Evolutionary conservation across 2,888 invertebrate species (phyloP).

Genomic region (Chloroclysta siterata): DNA sequence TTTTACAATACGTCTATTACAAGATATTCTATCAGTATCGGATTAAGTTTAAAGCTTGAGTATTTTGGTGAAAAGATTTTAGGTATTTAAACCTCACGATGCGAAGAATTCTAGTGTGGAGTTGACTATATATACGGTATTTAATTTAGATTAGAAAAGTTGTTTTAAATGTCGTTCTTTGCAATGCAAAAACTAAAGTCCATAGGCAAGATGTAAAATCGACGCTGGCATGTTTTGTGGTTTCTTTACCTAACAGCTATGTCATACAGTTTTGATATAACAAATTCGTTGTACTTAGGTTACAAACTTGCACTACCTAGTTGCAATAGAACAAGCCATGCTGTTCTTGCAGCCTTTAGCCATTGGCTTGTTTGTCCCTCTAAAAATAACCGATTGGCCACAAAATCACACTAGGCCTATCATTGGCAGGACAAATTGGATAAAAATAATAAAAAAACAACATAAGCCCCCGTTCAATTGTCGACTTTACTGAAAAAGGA

Average conservation of each 20-base stretch:
- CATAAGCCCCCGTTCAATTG: constrained; percentile 25
- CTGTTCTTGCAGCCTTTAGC: neutral
- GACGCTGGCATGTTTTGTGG: neutral
- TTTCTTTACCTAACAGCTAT: neutral
- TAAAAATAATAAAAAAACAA: constrained; percentile 37
- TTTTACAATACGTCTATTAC: neutral
- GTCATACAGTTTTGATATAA: neutral
- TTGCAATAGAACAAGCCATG: neutral
- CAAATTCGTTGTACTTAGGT: neutral
- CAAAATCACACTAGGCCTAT: constrained; percentile 20
- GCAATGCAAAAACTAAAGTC: no score
- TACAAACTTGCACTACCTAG: neutral
- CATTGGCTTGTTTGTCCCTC: constrained; percentile 22
- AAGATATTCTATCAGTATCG: no score
- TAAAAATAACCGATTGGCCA: constrained; percentile 34
- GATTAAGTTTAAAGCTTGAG: no score
- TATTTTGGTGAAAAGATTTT: no score
- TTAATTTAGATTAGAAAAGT: no score
- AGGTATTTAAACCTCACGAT: no score
- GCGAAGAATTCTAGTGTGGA: no score
- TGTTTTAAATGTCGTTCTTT: no score
- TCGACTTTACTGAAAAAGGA: constrained; percentile 39
- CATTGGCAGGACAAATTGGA: constrained; percentile 39
- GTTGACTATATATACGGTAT: no score
- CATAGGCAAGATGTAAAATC: neutral